phyloP scores from a whole-genome alignment of 2,113 vertebrate species.

The Meriones unguiculatus region DNA sequence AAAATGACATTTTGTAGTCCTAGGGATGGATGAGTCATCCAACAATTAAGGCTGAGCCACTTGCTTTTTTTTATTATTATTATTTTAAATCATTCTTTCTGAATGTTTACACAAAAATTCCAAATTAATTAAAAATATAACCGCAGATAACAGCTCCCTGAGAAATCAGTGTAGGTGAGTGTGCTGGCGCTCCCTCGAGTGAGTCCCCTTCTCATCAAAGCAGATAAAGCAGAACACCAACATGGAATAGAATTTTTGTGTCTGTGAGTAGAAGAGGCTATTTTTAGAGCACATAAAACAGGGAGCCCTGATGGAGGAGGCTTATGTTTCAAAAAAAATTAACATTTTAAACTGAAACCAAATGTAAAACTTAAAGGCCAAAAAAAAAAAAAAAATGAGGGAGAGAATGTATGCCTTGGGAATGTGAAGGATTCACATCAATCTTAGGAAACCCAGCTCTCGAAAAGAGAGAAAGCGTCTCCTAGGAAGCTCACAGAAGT shows the following conservation, averaged over 20 bases:
- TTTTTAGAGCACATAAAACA: neutral
- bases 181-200: too few species aligned
- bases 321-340: neutral
- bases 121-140: neutral
- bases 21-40: constrained; percentile 6
- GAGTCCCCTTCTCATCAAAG: neutral
- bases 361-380: constrained; percentile 32
- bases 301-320: neutral
- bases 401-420: neutral
- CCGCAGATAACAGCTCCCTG: neutral
- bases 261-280: neutral
- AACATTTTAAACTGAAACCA: constrained; percentile 12
- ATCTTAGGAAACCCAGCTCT: neutral
- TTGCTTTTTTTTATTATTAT: constrained; percentile 21
- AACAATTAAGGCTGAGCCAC: neutral
- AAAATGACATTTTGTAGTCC: neutral
- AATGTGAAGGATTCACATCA: neutral
- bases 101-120: neutral
- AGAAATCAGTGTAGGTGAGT: neutral
- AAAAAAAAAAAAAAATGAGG: neutral
- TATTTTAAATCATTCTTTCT: neutral
- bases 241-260: neutral
- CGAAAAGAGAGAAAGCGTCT: neutral
- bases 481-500: neutral
- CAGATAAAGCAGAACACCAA: neutral